Evolutionary conservation across 2,888 invertebrate genomes (phyloP).

Genomic region (Orgyia antiqua): DNA sequence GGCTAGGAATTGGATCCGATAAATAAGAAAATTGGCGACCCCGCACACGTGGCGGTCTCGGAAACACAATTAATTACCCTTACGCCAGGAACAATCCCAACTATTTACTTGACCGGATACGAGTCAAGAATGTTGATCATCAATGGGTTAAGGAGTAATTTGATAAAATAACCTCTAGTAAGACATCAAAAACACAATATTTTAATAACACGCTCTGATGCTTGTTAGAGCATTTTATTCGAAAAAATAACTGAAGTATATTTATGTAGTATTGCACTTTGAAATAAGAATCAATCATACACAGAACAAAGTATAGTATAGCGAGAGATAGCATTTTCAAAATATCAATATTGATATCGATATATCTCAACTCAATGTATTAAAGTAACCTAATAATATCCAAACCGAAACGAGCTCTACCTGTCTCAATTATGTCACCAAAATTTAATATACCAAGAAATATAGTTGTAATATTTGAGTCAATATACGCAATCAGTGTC

Average conservation of each 20-base stretch:
- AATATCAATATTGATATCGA: too few relatives aligned
- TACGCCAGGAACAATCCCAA: constrained; percentile 19
- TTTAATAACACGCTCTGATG: too few relatives aligned
- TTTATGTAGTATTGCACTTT: too few relatives aligned
- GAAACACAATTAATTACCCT: constrained; percentile 54
- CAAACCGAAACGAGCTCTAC: constrained; percentile 16
- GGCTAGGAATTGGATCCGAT: constrained; percentile 54
- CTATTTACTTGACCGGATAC: constrained; percentile 32
- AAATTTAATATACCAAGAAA: constrained; percentile 46
- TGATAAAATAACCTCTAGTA: background rate
- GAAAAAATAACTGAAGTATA: too few relatives aligned
- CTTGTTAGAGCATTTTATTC: too few relatives aligned
- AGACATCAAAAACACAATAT: too few relatives aligned
- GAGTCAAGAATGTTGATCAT: constrained; percentile 28
- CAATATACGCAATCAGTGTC: constrained; percentile 56
- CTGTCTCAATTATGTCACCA: constrained; percentile 26
- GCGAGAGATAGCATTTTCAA: too few relatives aligned
- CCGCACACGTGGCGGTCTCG: constrained; percentile 37
- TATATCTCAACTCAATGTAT: too few relatives aligned
- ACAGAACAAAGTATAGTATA: too few relatives aligned
- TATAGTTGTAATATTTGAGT: constrained; percentile 50
- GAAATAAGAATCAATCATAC: too few relatives aligned
- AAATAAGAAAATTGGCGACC: constrained; percentile 64
- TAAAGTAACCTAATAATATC: too few relatives aligned
- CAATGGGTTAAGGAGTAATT: constrained; percentile 10